phyloP scores from a whole-genome alignment of 2,113 vertebrate genomes.

The Acanthochromis polyacanthus region DNA sequence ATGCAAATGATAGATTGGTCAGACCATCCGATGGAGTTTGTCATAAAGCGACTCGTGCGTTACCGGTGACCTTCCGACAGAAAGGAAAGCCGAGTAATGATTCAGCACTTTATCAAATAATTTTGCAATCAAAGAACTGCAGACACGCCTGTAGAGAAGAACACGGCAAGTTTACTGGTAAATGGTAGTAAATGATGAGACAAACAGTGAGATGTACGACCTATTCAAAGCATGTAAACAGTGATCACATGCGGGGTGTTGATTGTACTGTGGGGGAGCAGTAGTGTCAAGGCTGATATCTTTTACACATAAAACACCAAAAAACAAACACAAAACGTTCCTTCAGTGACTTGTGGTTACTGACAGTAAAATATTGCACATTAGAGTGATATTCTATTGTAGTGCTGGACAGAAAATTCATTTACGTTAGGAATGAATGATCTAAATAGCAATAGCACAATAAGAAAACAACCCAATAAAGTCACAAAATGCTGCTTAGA shows the following conservation, averaged over 20 bases:
- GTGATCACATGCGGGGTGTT: constrained; percentile 21
- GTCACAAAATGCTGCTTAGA: neutral
- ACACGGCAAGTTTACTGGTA: constrained; percentile 53
- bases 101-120: neutral
- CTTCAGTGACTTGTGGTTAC: constrained; percentile 7
- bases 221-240: constrained; percentile 9
- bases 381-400: neutral
- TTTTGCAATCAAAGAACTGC: neutral
- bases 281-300: constrained; percentile 17
- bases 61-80: neutral
- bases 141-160: neutral
- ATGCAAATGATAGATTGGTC: neutral
- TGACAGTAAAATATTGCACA: neutral
- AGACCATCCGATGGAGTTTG: neutral
- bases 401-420: neutral
- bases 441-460: neutral
- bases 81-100: neutral
- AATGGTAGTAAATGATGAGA: neutral
- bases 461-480: neutral
- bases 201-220: constrained; percentile 22
- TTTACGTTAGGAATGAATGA: neutral
- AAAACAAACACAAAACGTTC: neutral
- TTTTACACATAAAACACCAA: constrained; percentile 23
- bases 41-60: too few species aligned
- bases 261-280: neutral